Evolutionary conservation across 2,113 vertebrate species (phyloP).

Genomic region (Siniperca chuatsi): DNA sequence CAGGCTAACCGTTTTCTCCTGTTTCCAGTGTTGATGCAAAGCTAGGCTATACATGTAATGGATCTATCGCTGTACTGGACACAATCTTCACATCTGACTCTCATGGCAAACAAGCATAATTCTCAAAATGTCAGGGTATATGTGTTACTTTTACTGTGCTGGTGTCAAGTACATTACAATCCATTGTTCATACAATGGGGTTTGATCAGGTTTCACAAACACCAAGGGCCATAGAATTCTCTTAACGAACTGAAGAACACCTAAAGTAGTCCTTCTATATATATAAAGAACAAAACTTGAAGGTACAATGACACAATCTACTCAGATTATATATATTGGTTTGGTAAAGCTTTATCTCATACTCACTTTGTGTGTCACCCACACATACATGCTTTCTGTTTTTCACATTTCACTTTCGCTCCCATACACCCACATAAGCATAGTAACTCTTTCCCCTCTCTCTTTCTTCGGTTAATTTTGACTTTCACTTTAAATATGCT

Average conservation of each 20-base stretch:
- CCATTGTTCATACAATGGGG: background rate
- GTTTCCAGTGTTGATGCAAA: background rate
- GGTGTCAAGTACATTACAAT: background rate
- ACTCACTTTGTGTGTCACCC: too few species aligned
- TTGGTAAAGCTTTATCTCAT: background rate
- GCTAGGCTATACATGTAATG: background rate
- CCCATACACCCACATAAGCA: background rate
- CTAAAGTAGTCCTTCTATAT: background rate
- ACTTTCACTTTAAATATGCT: background rate
- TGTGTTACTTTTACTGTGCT: background rate
- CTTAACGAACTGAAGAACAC: background rate
- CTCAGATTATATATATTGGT: background rate
- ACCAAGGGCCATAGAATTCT: too few species aligned
- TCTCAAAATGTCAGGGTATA: background rate
- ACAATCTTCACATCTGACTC: background rate
- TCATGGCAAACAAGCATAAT: too few species aligned
- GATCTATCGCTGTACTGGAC: background rate
- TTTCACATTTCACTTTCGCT: slow-evolving; percentile 16
- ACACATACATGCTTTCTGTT: background rate
- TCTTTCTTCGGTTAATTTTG: background rate
- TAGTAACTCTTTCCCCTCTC: background rate
- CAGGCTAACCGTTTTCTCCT: background rate
- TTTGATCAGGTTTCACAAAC: background rate
- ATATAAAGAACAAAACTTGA: background rate
- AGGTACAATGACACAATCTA: background rate